Evolutionary conservation across 92 coral and sea anemone genomes (phyloP).

Genomic region (Siderastrea siderea): DNA sequence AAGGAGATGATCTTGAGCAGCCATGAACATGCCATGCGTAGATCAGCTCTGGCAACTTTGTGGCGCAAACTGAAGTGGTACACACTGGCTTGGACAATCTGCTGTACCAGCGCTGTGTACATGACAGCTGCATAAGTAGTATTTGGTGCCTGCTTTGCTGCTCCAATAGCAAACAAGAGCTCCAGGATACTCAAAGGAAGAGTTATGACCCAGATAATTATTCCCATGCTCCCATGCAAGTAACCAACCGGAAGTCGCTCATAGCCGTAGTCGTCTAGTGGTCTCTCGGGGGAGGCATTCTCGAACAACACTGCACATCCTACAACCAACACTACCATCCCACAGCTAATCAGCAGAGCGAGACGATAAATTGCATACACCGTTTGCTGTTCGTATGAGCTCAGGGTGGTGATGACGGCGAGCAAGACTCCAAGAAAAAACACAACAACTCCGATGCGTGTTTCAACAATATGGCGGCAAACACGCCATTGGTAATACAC

Average conservation of each 20-base stretch:
- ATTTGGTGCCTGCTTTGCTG: slow-evolving; percentile 74
- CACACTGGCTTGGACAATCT: slow-evolving; percentile 79
- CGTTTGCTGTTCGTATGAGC: slow-evolving; percentile 49
- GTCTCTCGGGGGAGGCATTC: slow-evolving; percentile 67
- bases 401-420: slow-evolving; percentile 79
- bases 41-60: slow-evolving; percentile 73
- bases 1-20: slow-evolving; percentile 76
- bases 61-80: slow-evolving; percentile 89
- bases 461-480: slow-evolving; percentile 75
- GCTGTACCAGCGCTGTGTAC: slow-evolving; percentile 78
- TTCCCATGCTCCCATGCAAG: slow-evolving; percentile 80
- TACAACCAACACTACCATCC: slow-evolving; percentile 48
- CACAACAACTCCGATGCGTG: slow-evolving; percentile 76
- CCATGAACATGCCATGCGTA: slow-evolving; percentile 91
- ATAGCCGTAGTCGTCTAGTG: slow-evolving; percentile 63
- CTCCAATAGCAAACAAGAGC: slow-evolving; percentile 86
- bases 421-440: slow-evolving; percentile 86
- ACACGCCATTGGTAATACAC: slow-evolving; percentile 64
- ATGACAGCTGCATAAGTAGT: slow-evolving; percentile 64
- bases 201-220: slow-evolving; percentile 82
- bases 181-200: slow-evolving; percentile 77
- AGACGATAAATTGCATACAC: slow-evolving; percentile 75
- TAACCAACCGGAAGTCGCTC: slow-evolving; percentile 81
- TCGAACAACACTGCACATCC: slow-evolving; percentile 78
- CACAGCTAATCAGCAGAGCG: slow-evolving; percentile 41